These are phyloP conservation scores for Rynchops niger DNA, from an alignment of 2,113 vertebrate genomes.

Conservation along the genomic window DNA sequence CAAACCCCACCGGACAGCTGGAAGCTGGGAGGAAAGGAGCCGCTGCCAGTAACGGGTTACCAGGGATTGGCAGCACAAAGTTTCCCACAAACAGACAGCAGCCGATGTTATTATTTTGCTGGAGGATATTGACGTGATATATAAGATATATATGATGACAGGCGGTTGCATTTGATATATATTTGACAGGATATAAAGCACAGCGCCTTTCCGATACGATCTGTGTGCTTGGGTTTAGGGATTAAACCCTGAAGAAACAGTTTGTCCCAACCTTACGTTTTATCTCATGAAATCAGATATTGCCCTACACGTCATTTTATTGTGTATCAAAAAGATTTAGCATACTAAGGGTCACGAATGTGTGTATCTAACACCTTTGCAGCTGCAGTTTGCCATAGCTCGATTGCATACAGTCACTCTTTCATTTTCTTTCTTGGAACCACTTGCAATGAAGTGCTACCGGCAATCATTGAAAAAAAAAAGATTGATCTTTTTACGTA, in stretches of 20 bases:
- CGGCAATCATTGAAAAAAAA: slow-evolving; percentile 67
- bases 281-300: slow-evolving; percentile 65
- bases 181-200: not conserved
- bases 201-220: not conserved
- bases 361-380: slow-evolving; percentile 64
- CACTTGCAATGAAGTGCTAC: slow-evolving; percentile 68
- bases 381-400: slow-evolving; percentile 61
- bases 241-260: slow-evolving; percentile 47
- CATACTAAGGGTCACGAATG: slow-evolving; percentile 51
- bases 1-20: slow-evolving; percentile 93
- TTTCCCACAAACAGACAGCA: slow-evolving; percentile 69
- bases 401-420: slow-evolving; percentile 54
- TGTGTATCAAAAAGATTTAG: slow-evolving; percentile 71
- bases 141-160: not conserved
- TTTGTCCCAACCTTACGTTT: slow-evolving; percentile 54
- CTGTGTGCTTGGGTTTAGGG: slow-evolving; percentile 1
- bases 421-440: slow-evolving; percentile 34
- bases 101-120: slow-evolving; percentile 65
- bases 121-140: slow-evolving; percentile 59
- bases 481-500: slow-evolving; percentile 72
- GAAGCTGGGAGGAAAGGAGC: slow-evolving; percentile 83
- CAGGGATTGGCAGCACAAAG: slow-evolving; percentile 75
- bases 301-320: slow-evolving; percentile 71
- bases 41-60: slow-evolving; percentile 84
- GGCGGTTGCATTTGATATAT: not conserved